Base-by-base conservation (phyloP, 92 coral and sea anemone genomes). In the Palythoa grandis region DNA sequence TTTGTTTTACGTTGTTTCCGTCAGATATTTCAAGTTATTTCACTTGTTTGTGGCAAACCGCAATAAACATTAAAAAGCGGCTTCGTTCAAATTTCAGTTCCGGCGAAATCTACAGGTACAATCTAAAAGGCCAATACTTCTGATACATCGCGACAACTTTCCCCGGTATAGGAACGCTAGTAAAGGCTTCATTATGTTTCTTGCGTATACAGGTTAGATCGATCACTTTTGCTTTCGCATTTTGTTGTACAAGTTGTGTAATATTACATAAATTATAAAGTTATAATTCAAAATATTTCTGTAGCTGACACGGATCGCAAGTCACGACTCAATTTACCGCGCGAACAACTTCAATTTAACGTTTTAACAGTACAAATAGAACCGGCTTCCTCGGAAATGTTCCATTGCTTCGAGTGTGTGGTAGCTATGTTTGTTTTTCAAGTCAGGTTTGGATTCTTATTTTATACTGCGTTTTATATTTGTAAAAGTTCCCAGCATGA, bases 191-290 rank as follows among this genome's bases (percentile, higher is more conserved):
- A 43, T 38, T 70, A 80, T 80, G 85, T 74, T 80, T 47, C 37
- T 65, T 70, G 85, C 74, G 23, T 80, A 80, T 43, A 80, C 85
- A 80, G 85, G 85, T 80, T 78, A 60, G 83, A 60, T 29, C 14
- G 29, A 20, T 57, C 35, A 61, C 35, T 78, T 61, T 66, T 66
- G 58, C 65, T 80, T 65, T 14, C 40, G 19, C 65, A 7, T 22
- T 65, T 66, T 38, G 48, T 15, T 66, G 66, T 80, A 80, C 22
- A 65, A 65, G 60, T 74, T 80, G 85, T 39, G 74, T 58, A 66
- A 80, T 43, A 43, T 43, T 47, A 80, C 85, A 66, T 67, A 68
- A 80, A 40, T 66, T 65, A 80, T 25, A 25, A 37, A 12, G 14
- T 11, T 29, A 52, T 63, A 23, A 76, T 66, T 80, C 70, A 66